Evolutionary conservation across 64 coral and sea anemone species (phyloP).

Genomic region (Porites lutea): DNA sequence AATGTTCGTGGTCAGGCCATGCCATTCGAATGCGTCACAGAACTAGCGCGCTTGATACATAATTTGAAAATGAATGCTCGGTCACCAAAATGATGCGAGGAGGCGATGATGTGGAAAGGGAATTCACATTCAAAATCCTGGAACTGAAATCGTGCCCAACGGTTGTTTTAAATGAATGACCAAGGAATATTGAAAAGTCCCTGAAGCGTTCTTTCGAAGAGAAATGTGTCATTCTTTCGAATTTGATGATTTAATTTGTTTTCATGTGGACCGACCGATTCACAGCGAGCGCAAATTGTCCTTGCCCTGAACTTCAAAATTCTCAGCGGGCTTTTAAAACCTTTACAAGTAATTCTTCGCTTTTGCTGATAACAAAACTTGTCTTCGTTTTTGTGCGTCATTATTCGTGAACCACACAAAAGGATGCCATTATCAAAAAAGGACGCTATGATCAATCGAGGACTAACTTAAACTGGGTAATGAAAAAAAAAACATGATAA

Average conservation of each 20-base stretch:
- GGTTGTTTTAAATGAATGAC: background rate
- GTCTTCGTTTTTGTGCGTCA: background rate
- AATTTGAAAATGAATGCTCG: background rate
- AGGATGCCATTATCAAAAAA: background rate
- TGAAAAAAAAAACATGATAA: background rate
- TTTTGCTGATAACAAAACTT: background rate
- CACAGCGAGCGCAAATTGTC: constrained; percentile 5
- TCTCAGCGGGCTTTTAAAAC: constrained; percentile 16
- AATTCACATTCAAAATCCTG: background rate
- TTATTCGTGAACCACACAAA: background rate
- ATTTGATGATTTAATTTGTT: constrained; percentile 60
- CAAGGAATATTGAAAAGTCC: background rate
- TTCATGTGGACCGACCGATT: constrained; percentile 21
- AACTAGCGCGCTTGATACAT: background rate
- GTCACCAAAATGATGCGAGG: background rate
- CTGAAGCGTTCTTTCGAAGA: background rate
- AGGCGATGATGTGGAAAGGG: background rate
- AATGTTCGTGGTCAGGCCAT: constrained; percentile 5
- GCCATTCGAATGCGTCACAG: background rate
- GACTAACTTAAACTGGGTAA: background rate
- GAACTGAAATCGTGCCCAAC: too few species aligned
- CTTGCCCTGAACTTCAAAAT: constrained; percentile 17
- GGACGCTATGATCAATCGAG: background rate
- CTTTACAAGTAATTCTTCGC: background rate
- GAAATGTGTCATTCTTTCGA: constrained; percentile 41